phyloP scores from a whole-genome alignment of 2,888 invertebrate genomes.

The Cancer borealis region DNA sequence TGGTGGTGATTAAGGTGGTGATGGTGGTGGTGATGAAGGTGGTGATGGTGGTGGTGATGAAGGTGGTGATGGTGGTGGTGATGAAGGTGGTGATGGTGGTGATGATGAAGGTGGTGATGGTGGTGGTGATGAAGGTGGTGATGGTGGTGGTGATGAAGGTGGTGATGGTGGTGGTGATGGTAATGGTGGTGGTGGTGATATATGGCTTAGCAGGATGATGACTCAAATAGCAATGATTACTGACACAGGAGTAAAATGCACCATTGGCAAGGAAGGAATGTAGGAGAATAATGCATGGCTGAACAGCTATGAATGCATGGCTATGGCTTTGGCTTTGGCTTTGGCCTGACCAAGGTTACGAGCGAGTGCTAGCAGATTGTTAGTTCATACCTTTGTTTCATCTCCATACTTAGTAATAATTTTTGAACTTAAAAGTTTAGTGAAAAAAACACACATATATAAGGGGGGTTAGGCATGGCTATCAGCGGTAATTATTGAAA shows the following conservation, averaged over 20 bases:
- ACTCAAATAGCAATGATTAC: conserved; percentile 62
- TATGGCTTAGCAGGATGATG: conserved; percentile 47
- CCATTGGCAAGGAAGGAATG: conserved; percentile 62
- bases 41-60: too few species aligned
- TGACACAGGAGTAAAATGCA: conserved; percentile 63
- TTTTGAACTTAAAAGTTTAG: conserved; percentile 60
- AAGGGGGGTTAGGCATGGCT: conserved; percentile 60
- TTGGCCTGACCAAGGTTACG: not conserved
- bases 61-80: not conserved
- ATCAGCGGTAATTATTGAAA: conserved; percentile 50
- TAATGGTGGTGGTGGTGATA: conserved; percentile 46
- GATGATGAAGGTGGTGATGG: not conserved
- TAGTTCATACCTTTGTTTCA: conserved; percentile 68
- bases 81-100: not conserved
- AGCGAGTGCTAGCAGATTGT: not conserved
- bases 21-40: too few species aligned
- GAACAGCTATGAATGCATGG: conserved; percentile 55
- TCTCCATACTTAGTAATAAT: conserved; percentile 57
- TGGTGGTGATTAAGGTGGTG: not conserved
- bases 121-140: not conserved
- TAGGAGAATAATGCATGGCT: conserved; percentile 64
- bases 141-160: not conserved
- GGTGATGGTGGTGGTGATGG: conserved; percentile 13
- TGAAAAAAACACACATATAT: not conserved
- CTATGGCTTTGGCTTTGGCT: not conserved